Percentiles rank a stretch among this genome's conserved stretches.
These are phyloP conservation scores for Hyles lineata DNA, from an alignment of 2,888 invertebrate species.

Conservation along the genomic window DNA sequence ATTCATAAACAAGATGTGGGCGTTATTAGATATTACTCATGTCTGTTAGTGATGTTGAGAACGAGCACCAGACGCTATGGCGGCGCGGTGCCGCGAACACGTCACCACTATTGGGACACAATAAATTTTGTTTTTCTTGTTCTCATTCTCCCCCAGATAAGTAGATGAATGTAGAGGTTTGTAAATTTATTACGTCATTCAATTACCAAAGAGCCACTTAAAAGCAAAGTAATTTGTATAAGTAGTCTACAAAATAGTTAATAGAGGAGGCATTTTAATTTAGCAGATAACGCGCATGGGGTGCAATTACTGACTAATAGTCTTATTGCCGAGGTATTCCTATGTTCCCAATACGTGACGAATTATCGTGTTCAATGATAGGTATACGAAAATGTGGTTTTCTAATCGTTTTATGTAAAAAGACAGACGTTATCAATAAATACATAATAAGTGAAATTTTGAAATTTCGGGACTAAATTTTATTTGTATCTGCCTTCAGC, in stretches of 20 bases:
- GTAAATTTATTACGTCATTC: constrained; percentile 1
- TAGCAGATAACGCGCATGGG: background rate
- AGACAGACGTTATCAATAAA: too few relatives aligned
- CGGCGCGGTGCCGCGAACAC: constrained; percentile 51
- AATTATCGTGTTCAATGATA: too few relatives aligned
- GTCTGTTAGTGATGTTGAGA: constrained; percentile 48
- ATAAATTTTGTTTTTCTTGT: constrained; percentile 23
- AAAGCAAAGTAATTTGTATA: background rate
- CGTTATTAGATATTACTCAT: constrained; percentile 49
- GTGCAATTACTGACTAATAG: background rate
- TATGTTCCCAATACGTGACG: background rate
- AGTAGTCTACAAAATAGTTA: background rate
- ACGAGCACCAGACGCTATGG: constrained; percentile 50
- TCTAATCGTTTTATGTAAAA: too few relatives aligned
- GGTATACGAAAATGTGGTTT: too few relatives aligned
- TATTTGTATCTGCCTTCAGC: too few relatives aligned
- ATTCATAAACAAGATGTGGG: constrained; percentile 44
- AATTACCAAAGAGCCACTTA: constrained; percentile 10
- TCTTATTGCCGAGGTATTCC: background rate
- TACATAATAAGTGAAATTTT: too few relatives aligned
- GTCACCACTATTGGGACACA: constrained; percentile 39
- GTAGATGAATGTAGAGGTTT: constrained; percentile 8
- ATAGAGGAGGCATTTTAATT: background rate
- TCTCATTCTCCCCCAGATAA: constrained; percentile 1
- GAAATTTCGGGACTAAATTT: too few relatives aligned